These are phyloP conservation scores for Valencia hispanica DNA, from an alignment of 2,797 vertebrate species.

Conservation along the genomic window DNA sequence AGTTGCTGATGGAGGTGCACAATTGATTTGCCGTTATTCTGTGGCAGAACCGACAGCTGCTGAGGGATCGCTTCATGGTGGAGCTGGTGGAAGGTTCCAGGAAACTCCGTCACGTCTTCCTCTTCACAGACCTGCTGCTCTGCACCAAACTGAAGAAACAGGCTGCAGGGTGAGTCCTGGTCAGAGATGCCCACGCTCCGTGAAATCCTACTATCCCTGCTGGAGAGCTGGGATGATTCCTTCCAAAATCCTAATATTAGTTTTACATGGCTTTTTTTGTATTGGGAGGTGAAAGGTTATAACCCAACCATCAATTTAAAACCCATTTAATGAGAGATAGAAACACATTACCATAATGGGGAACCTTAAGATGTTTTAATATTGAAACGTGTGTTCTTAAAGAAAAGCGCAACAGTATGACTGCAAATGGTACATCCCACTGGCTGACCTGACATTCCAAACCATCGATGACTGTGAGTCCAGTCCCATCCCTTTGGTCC, in stretches of 20 bases:
- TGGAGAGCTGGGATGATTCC: conserved; percentile 6
- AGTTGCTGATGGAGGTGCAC: background rate
- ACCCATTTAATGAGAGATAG: background rate
- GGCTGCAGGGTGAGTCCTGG: conserved; percentile 87
- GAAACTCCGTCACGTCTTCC: conserved; percentile 94
- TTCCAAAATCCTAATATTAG: conserved; percentile 8
- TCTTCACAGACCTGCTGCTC: conserved; percentile 93
- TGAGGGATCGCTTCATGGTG: conserved; percentile 97
- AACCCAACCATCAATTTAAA: background rate
- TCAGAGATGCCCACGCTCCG: conserved; percentile 12
- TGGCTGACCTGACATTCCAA: conserved; percentile 93
- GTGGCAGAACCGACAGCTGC: conserved; percentile 89
- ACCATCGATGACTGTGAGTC: conserved; percentile 90
- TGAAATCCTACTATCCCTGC: background rate
- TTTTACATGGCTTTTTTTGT: conserved; percentile 7
- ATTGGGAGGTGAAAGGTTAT: background rate
- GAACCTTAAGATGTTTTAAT: background rate
- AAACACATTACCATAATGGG: background rate
- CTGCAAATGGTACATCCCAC: conserved; percentile 96
- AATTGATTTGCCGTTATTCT: background rate
- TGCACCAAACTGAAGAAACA: conserved; percentile 97
- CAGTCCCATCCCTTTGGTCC: conserved; percentile 87
- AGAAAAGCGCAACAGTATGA: conserved; percentile 95
- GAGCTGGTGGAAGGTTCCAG: conserved; percentile 93
- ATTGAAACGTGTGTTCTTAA: conserved; percentile 16